Evolutionary conservation across 2,113 vertebrate genomes (phyloP).

Genomic region (Grus americana): DNA sequence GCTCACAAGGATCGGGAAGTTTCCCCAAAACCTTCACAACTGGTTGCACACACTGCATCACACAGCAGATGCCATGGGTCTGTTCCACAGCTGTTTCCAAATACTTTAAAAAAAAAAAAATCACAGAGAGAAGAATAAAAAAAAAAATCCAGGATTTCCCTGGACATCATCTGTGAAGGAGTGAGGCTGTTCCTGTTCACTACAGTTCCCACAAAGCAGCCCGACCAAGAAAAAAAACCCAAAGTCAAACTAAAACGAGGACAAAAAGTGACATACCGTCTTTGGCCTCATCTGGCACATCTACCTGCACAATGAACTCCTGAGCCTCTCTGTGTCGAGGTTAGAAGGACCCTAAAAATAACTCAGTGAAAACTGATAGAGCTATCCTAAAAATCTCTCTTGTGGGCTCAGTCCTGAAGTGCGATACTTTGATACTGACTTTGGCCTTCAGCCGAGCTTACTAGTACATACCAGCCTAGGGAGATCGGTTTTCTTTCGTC

Average conservation of each 20-base stretch:
- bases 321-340: neutral
- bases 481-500: conserved; percentile 30
- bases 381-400: neutral
- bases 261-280: neutral
- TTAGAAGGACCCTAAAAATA: neutral
- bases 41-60: neutral
- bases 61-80: accelerated
- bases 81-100: neutral
- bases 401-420: neutral
- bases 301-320: neutral
- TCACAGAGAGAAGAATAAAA: neutral
- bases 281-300: accelerated
- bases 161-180: neutral
- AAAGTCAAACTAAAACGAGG: neutral
- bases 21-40: neutral
- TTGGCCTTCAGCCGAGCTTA: neutral
- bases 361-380: neutral
- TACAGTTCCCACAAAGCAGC: neutral
- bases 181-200: neutral
- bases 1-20: neutral
- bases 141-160: neutral
- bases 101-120: neutral
- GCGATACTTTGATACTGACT: neutral
- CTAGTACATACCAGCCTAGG: neutral
- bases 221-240: neutral